Conservation (phyloP, 2,888 invertebrate genomes). For the Mesorhabditis belari region DNA sequence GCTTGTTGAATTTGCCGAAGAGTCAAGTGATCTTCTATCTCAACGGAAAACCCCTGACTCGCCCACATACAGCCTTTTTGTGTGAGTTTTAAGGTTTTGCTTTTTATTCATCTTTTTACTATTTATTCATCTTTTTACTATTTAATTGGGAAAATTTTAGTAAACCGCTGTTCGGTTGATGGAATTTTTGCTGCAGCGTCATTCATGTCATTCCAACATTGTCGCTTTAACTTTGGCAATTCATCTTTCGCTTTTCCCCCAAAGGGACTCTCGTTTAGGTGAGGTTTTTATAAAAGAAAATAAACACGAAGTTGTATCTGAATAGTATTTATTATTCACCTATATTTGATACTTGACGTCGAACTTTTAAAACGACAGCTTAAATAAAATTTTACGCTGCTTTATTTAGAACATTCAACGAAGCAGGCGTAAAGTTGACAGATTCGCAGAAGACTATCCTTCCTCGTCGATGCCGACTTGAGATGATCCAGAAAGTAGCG, state of each 20-base stretch:
- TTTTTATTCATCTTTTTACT: background rate
- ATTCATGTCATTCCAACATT: constrained; percentile 82
- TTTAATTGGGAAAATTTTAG: constrained; percentile 9
- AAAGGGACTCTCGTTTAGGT: constrained; percentile 53
- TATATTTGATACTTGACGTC: too few relatives aligned
- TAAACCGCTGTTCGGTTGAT: constrained; percentile 58
- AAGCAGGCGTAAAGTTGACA: constrained; percentile 70
- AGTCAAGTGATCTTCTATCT: constrained; percentile 74
- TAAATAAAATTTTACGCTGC: background rate
- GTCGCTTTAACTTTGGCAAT: constrained; percentile 60
- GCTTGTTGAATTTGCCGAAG: constrained; percentile 71
- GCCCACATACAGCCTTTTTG: constrained; percentile 62
- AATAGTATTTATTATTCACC: too few relatives aligned
- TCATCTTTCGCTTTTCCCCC: constrained; percentile 74
- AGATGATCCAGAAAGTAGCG: constrained; percentile 68
- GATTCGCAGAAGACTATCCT: constrained; percentile 73
- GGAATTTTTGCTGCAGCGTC: constrained; percentile 91
- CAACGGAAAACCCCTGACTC: constrained; percentile 69
- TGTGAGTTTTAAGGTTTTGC: background rate
- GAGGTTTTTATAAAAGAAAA: background rate
- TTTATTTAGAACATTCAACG: constrained; percentile 23
- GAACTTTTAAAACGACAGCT: too few relatives aligned
- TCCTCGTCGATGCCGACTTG: constrained; percentile 73
- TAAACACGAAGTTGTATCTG: background rate
- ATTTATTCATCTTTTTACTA: background rate